Percentiles rank a stretch among this genome's conserved stretches.
These are phyloP conservation scores for Canis aureus DNA, from an alignment of 2,113 vertebrate genomes.

Conservation along the genomic window DNA sequence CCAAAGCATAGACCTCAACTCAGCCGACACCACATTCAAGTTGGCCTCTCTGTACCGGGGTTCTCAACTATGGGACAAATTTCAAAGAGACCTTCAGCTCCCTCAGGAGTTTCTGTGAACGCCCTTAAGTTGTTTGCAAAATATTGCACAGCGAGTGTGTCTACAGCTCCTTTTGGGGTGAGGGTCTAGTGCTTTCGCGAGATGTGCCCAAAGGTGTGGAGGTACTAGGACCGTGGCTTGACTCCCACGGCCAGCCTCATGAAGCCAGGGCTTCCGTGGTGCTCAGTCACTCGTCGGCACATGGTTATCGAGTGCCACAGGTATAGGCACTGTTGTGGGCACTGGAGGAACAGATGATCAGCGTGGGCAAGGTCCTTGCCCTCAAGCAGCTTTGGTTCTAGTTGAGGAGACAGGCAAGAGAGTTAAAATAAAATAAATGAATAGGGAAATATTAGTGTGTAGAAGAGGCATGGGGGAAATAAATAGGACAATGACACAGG, in stretches of 20 bases:
- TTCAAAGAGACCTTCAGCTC: neutral
- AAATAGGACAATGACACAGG: neutral
- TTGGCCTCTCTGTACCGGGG: rapidly evolving
- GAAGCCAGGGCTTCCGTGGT: neutral
- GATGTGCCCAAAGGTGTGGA: rapidly evolving
- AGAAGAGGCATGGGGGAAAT: neutral
- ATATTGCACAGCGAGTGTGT: rapidly evolving
- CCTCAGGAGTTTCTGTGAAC: neutral
- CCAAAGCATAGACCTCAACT: too few relatives aligned
- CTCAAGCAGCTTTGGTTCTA: neutral
- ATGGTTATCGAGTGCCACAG: rapidly evolving
- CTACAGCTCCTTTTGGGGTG: rapidly evolving
- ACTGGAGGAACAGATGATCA: neutral
- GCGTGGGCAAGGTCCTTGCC: neutral
- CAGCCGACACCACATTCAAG: neutral
- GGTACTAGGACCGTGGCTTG: rapidly evolving
- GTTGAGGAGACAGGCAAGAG: neutral
- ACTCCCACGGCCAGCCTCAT: rapidly evolving
- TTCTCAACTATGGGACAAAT: neutral
- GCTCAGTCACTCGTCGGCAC: rapidly evolving
- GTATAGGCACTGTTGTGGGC: neutral
- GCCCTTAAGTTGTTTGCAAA: neutral
- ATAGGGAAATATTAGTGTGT: neutral
- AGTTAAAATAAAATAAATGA: neutral
- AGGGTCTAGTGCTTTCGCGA: neutral